Evolutionary conservation across 2,888 invertebrate genomes (phyloP), one percentile per base, ranked within the genome.

Genomic region (Neoaliturus tenellus): DNA sequence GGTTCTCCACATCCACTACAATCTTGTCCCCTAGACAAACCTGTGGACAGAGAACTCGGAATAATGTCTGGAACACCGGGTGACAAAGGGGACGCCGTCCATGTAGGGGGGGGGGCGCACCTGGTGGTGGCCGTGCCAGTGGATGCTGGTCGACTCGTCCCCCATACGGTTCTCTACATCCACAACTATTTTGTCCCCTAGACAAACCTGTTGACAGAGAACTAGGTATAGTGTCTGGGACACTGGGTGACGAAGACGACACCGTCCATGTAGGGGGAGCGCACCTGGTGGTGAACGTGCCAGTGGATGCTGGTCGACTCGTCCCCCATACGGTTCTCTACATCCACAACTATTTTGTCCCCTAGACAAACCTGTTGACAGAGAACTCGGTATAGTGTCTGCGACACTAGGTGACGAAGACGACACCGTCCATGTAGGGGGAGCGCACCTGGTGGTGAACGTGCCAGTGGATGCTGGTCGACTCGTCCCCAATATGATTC

Each of bases 61-160:
- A 87, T 97, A 97, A 90, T 97, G 97, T n/a, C n/a, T n/a, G n/a
- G n/a, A n/a, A n/a, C n/a, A n/a, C n/a, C n/a, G n/a, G 0, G 97
- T 96, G 8, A 97, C 93, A 85, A 94, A 95, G 0, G 97, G 97
- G 0, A 97, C 97, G 0, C 97, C 97, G 87, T 98, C 97, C 97
- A 97, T 97, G 89, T 95, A 97, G 0, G 97, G 97, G 0, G 97
- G 97, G 14, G 48, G 94, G 0, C 93, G 93, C 80, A 91, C 91
- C 90, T 97, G 96, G 89, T 97, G 97, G 88, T 96, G 94, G 0
- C 98, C 98, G 89, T 98, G 98, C 98, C 98, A 98, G 89, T 98
- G 98, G 25, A 98, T 94, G 0, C 96, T 95, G 0, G 97, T 97
- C 28, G 95, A 95, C 89, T 97, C 97, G 0, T 95, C 95, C 89